Evolutionary conservation across 1,140 invertebrate genomes (phyloP).

Genomic region (Laupala kohalensis): DNA sequence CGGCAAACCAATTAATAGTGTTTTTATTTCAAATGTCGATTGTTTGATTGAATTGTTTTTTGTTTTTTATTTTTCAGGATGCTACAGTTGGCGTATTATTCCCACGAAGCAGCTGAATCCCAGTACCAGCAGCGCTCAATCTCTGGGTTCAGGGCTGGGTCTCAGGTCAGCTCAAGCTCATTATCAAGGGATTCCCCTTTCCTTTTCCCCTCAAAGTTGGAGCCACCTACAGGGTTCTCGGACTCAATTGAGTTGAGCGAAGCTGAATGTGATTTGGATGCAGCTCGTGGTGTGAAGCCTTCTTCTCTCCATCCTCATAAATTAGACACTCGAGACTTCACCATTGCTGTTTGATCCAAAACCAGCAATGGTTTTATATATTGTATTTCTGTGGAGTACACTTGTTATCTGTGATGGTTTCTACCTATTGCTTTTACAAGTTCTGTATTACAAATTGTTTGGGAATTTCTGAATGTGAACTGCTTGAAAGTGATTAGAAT

Average conservation of each 20-base stretch:
- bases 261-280: conserved; percentile 17
- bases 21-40: too few relatives aligned
- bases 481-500: neutral
- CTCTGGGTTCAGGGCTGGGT: neutral
- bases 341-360: conserved; percentile 5
- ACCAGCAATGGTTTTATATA: neutral
- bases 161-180: neutral
- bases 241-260: conserved; percentile 17
- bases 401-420: neutral
- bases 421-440: neutral
- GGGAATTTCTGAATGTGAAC: neutral
- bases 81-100: conserved; percentile 11
- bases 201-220: conserved; percentile 9
- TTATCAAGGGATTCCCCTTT: conserved; percentile 4
- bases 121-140: neutral
- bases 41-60: too few relatives aligned
- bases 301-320: neutral
- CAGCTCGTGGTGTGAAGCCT: neutral
- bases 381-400: neutral
- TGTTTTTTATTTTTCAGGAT: conserved; percentile 1
- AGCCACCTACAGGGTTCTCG: conserved; percentile 19
- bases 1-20: too few relatives aligned
- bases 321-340: conserved; percentile 3
- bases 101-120: conserved; percentile 1
- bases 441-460: neutral